Percentiles rank a stretch among this genome's conserved stretches.
Conservation (phyloP, 2,797 vertebrate species). For the Lepidocolaptes lacrymiger region DNA sequence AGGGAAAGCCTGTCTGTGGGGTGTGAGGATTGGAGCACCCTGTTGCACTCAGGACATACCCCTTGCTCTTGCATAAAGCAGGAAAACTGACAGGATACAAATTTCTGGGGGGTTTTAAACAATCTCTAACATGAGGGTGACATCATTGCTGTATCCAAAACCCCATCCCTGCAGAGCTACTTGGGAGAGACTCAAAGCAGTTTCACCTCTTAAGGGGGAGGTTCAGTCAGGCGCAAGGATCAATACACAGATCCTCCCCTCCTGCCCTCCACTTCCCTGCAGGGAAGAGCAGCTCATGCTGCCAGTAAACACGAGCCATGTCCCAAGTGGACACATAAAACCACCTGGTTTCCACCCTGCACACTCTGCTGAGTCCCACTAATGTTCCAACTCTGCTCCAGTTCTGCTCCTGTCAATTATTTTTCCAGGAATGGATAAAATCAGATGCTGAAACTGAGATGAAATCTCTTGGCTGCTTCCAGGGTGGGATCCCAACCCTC, state of each 20-base stretch:
- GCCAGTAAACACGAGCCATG: background rate
- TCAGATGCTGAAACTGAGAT: background rate
- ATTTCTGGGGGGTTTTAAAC: background rate
- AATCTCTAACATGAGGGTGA: background rate
- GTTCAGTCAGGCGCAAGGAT: background rate
- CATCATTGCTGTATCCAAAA: accelerated
- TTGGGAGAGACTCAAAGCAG: background rate
- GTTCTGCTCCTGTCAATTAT: background rate
- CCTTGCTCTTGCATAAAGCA: background rate
- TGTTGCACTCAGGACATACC: background rate
- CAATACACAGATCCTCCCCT: background rate
- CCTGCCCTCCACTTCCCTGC: background rate
- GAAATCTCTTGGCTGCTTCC: background rate
- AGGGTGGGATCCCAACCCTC: background rate
- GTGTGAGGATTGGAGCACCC: accelerated
- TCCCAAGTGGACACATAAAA: accelerated
- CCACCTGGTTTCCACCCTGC: background rate
- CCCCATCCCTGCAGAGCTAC: background rate
- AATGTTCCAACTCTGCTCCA: background rate
- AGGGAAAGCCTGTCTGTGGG: background rate
- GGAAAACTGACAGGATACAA: background rate
- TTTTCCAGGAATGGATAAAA: background rate
- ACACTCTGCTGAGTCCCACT: background rate
- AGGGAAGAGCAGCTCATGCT: accelerated
- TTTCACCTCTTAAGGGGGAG: background rate